Evolutionary conservation across 2,113 vertebrate genomes (phyloP).

Genomic region (Plestiodon gilberti): DNA sequence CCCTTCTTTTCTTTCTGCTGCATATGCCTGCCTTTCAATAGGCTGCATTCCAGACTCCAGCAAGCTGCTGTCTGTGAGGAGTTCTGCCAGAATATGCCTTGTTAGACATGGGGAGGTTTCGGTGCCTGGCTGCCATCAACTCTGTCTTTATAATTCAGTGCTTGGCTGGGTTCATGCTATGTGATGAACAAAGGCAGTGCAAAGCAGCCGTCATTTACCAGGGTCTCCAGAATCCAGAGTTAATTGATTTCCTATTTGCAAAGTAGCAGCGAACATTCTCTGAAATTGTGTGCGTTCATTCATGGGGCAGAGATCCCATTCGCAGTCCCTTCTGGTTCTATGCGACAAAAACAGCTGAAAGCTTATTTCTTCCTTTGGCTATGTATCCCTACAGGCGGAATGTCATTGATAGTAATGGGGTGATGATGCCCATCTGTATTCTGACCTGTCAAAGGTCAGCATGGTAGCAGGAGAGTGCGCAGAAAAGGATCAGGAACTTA

Average conservation of each 20-base stretch:
- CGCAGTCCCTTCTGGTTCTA: slow-evolving; percentile 36
- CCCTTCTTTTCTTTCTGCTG: not conserved
- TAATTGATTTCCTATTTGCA: slow-evolving; percentile 61
- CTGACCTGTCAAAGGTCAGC: slow-evolving; percentile 64
- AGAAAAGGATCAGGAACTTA: slow-evolving; percentile 65
- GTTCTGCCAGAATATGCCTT: slow-evolving; percentile 43
- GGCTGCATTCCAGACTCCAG: slow-evolving; percentile 45
- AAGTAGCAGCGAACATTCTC: slow-evolving; percentile 32
- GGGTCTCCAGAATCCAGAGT: slow-evolving; percentile 44
- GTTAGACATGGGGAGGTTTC: slow-evolving; percentile 40
- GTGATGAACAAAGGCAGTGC: slow-evolving; percentile 47
- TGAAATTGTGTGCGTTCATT: slow-evolving; percentile 18
- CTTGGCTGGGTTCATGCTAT: slow-evolving; percentile 28
- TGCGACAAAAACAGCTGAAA: slow-evolving; percentile 44
- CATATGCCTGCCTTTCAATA: slow-evolving; percentile 31
- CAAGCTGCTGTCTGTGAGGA: slow-evolving; percentile 19
- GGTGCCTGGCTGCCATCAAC: slow-evolving; percentile 39
- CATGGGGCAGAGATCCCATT: slow-evolving; percentile 37
- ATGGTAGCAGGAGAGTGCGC: slow-evolving; percentile 45
- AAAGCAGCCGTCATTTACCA: slow-evolving; percentile 51
- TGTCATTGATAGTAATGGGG: slow-evolving; percentile 34
- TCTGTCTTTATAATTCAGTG: slow-evolving; percentile 43
- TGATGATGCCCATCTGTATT: slow-evolving; percentile 29
- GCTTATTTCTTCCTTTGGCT: slow-evolving; percentile 48
- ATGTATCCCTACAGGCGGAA: slow-evolving; percentile 50